Evolutionary conservation across 2,113 vertebrate genomes (phyloP).

Genomic region (Hoplias malabaricus): DNA sequence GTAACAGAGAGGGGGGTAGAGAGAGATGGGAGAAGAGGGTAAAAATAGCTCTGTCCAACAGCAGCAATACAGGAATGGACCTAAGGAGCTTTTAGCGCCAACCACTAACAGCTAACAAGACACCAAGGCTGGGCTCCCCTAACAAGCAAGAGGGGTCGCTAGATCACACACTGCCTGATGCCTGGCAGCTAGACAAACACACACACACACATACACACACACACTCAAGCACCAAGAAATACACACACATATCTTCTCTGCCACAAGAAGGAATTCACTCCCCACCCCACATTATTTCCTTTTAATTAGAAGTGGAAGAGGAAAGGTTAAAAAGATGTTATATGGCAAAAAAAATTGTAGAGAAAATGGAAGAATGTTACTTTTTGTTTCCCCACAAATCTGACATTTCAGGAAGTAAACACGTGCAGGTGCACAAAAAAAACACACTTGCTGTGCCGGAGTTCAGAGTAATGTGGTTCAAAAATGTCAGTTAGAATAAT

Average conservation of each 20-base stretch:
- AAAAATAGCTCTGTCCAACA: constrained; percentile 42
- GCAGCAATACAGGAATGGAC: neutral
- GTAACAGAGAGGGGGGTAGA: constrained; percentile 1
- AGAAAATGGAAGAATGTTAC: too few species aligned
- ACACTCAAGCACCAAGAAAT: neutral
- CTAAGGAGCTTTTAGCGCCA: constrained; percentile 44
- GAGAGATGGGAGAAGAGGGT: constrained; percentile 23
- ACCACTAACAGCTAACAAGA: constrained; percentile 41
- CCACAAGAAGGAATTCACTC: too few species aligned
- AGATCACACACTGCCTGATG: constrained; percentile 46
- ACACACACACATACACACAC: constrained; percentile 27
- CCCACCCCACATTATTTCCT: too few species aligned
- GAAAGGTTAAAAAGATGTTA: too few species aligned
- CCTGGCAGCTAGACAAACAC: constrained; percentile 55
- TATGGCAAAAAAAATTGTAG: too few species aligned
- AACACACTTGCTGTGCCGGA: too few species aligned
- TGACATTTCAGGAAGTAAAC: too few species aligned
- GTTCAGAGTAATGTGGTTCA: too few species aligned
- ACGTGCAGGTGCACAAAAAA: too few species aligned
- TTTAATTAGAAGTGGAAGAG: too few species aligned
- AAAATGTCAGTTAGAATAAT: too few species aligned
- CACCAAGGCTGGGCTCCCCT: constrained; percentile 37
- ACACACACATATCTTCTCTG: neutral
- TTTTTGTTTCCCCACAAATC: too few species aligned
- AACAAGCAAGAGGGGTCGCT: constrained; percentile 41